phyloP scores from a whole-genome alignment of 2,888 invertebrate genomes.

The Epistrophe eligans region DNA sequence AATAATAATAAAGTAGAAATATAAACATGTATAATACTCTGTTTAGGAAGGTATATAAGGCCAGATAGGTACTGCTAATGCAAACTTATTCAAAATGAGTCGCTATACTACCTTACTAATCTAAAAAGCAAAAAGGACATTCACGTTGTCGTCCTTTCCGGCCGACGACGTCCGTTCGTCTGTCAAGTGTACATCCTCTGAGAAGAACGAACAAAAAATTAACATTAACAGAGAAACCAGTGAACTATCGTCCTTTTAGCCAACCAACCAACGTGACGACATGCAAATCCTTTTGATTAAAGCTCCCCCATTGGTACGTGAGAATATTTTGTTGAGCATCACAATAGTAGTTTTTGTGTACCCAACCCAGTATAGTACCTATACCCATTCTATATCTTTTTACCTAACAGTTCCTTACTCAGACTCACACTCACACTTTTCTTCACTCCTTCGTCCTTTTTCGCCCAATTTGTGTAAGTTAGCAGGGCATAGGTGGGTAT shows the following conservation, averaged over 20 bases:
- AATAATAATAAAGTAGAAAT: slow-evolving; percentile 28
- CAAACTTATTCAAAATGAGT: slow-evolving; percentile 67
- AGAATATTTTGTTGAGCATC: slow-evolving; percentile 72
- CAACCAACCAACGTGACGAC: slow-evolving; percentile 68
- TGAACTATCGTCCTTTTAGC: slow-evolving; percentile 63
- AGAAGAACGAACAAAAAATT: slow-evolving; percentile 11
- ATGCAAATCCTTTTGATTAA: slow-evolving; percentile 76
- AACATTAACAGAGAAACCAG: slow-evolving; percentile 27
- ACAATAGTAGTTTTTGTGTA: slow-evolving; percentile 63
- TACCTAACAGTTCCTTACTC: neutral
- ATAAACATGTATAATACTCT: slow-evolving; percentile 62
- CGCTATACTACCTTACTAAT: slow-evolving; percentile 57
- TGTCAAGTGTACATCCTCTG: slow-evolving; percentile 25
- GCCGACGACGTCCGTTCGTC: slow-evolving; percentile 12
- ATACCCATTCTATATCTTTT: slow-evolving; percentile 33
- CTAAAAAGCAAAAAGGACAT: slow-evolving; percentile 67
- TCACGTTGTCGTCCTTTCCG: slow-evolving; percentile 30
- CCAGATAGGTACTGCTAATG: slow-evolving; percentile 46
- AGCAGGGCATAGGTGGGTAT: neutral
- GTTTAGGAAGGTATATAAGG: slow-evolving; percentile 2
- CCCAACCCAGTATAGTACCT: too few species aligned
- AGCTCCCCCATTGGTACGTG: slow-evolving; percentile 72
- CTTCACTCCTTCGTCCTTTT: neutral
- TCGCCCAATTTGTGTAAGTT: slow-evolving; percentile 21
- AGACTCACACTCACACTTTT: neutral